A percentile compares a stretch with the other conserved stretches of the same genome.
phyloP scores from a whole-genome alignment of 2,888 invertebrate species.

The Epirrhoe tristata region DNA sequence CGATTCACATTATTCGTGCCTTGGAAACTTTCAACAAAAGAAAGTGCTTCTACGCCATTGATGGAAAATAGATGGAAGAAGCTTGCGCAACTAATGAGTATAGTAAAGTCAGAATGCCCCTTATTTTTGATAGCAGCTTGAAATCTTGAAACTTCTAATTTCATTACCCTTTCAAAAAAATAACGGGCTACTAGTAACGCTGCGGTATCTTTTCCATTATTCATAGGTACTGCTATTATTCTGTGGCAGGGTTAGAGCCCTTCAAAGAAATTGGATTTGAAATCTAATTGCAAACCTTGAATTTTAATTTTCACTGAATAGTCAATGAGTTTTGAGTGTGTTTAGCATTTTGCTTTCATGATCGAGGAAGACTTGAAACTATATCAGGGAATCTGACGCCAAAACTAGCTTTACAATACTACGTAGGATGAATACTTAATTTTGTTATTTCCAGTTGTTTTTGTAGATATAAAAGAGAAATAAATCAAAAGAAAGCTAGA shows the following conservation, averaged over 20 bases:
- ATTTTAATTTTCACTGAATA: slow-evolving; percentile 33
- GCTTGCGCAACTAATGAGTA: neutral
- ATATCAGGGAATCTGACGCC: neutral
- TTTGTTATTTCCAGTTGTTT: too few relatives aligned
- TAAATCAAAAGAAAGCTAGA: too few relatives aligned
- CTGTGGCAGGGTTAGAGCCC: slow-evolving; percentile 22
- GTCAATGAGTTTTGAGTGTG: slow-evolving; percentile 26
- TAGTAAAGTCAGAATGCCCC: neutral
- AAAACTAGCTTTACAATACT: neutral
- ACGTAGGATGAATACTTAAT: too few relatives aligned
- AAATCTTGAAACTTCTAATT: neutral
- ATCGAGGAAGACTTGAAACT: neutral
- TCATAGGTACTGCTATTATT: slow-evolving; percentile 20
- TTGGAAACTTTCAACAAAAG: too few relatives aligned
- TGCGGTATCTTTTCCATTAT: slow-evolving; percentile 19
- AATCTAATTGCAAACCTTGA: slow-evolving; percentile 33
- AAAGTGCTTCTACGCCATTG: neutral
- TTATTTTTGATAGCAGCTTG: neutral
- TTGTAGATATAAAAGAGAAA: too few relatives aligned
- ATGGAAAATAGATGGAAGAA: neutral
- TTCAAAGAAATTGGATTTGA: slow-evolving; percentile 31
- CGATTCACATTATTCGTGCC: too few relatives aligned
- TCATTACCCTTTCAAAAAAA: neutral
- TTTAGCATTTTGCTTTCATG: slow-evolving; percentile 17
- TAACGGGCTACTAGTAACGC: neutral